Evolutionary conservation across 2,888 invertebrate genomes (phyloP), one percentile per base, ranked within the genome.

Genomic region (Leptinotarsa juncta): DNA sequence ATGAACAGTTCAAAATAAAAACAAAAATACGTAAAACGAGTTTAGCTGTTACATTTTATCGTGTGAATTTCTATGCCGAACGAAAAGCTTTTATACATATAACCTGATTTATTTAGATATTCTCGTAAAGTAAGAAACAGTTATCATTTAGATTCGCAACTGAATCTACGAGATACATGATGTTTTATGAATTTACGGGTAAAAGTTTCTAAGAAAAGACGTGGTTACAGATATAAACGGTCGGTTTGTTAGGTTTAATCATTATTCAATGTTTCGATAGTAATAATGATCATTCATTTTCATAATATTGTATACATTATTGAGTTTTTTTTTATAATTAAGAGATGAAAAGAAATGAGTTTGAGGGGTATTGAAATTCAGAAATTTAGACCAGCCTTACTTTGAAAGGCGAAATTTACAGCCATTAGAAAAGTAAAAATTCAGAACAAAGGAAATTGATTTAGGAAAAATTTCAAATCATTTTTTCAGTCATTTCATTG

Each of bases 101-200:
- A 80, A 77, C 79, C 75, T 81, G 80, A 81, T 81, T 81, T 81
- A 82, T 82, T 81, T 80, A 81, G 81, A 81, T 81, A 78, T 74
- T 73, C 73, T 78, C 73, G 76, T 72, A 77, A 77, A 77, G 70
- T 71, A 53, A 71, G 66, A 73, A 77, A 79, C 78, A 79, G 78
- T 76, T 79, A 79, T 73, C 76, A 60, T 32, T 67, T 75, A 42
- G 73, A 74, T 67, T 70, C 60, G 32, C 70, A 50, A 32, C 66
- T 71, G 65, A 51, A 57, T 65, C 67, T 65, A 65, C 51, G 26
- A 60, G 62, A 49, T 32, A 66, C 32, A 62, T n/a, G 42, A 26
- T 62, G 42, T 62, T 62, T 62, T 62, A 62, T 62, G 62, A 62
- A 62, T 62, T 67, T 53, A 53, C 26, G 16, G 26, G 67, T 23